phyloP scores from a whole-genome alignment of 2,113 vertebrate genomes.

The Oenanthe oenanthe region DNA sequence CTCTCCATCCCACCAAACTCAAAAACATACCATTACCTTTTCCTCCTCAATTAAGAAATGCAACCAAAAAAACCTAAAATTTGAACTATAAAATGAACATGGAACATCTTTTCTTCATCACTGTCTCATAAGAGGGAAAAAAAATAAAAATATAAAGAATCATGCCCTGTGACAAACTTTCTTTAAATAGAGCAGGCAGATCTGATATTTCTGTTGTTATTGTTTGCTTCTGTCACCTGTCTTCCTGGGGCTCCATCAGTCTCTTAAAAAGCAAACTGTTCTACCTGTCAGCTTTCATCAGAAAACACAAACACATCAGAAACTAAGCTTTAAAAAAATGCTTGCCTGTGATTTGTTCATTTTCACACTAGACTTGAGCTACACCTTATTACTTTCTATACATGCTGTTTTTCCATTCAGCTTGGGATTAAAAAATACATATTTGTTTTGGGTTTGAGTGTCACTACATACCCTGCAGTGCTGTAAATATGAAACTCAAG shows the following conservation, averaged over 20 bases:
- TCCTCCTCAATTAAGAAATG: not conserved
- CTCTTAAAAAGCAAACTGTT: constrained; percentile 33
- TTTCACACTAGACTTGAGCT: constrained; percentile 56
- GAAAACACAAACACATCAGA: constrained; percentile 34
- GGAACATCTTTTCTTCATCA: not conserved
- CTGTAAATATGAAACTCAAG: constrained; percentile 44
- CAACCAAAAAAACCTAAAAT: not conserved
- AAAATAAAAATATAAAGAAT: not conserved
- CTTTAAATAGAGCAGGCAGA: not conserved
- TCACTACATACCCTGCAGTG: constrained; percentile 2
- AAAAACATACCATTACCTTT: not conserved
- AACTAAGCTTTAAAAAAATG: constrained; percentile 28
- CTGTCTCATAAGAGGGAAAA: not conserved
- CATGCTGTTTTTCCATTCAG: constrained; percentile 36
- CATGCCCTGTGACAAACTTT: not conserved
- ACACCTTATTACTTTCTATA: constrained; percentile 51
- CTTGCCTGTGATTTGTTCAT: constrained; percentile 57
- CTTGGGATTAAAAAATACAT: constrained; percentile 39
- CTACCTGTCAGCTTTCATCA: constrained; percentile 50
- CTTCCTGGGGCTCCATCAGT: constrained; percentile 40
- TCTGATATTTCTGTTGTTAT: constrained; percentile 10
- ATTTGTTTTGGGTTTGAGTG: constrained; percentile 53
- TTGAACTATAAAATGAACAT: not conserved
- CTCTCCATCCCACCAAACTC: not conserved
- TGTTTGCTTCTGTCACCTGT: not conserved